phyloP scores from a whole-genome alignment of 1,140 invertebrate species.

The Coelopa frigida region DNA sequence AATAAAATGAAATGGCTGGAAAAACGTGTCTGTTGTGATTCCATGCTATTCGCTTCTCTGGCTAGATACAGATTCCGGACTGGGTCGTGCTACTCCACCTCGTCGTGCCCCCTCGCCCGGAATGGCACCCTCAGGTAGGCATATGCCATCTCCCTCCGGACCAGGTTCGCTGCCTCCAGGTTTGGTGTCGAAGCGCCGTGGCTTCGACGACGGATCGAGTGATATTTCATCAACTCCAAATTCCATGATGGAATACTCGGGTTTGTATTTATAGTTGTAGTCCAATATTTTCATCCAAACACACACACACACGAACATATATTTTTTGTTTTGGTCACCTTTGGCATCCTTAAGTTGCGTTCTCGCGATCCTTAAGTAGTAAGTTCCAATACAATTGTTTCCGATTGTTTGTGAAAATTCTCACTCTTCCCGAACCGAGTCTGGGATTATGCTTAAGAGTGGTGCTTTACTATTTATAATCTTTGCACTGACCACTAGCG shows the following conservation, averaged over 20 bases:
- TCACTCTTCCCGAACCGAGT: too few species aligned
- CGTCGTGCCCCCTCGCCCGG: conserved; percentile 71
- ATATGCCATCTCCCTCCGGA: conserved; percentile 66
- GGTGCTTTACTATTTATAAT: too few species aligned
- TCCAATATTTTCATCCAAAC: background rate
- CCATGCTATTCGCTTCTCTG: too few species aligned
- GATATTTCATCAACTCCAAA: conserved; percentile 74
- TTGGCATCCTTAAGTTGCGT: too few species aligned
- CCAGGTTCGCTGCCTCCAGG: conserved; percentile 75
- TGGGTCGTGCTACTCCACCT: conserved; percentile 72
- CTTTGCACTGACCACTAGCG: too few species aligned
- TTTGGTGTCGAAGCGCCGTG: conserved; percentile 68
- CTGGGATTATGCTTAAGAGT: too few species aligned
- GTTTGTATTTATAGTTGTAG: conserved; percentile 47
- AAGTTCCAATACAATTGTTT: too few species aligned
- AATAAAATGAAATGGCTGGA: too few species aligned
- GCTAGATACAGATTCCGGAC: conserved; percentile 68
- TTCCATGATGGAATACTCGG: conserved; percentile 81
- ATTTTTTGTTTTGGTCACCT: too few species aligned
- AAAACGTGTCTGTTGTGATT: too few species aligned
- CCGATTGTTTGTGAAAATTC: too few species aligned
- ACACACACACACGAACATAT: background rate
- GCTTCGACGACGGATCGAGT: conserved; percentile 76
- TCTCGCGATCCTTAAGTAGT: too few species aligned
- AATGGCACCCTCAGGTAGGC: conserved; percentile 54